phyloP scores from a whole-genome alignment of 2,113 vertebrate species.

The Phainopepla nitens region DNA sequence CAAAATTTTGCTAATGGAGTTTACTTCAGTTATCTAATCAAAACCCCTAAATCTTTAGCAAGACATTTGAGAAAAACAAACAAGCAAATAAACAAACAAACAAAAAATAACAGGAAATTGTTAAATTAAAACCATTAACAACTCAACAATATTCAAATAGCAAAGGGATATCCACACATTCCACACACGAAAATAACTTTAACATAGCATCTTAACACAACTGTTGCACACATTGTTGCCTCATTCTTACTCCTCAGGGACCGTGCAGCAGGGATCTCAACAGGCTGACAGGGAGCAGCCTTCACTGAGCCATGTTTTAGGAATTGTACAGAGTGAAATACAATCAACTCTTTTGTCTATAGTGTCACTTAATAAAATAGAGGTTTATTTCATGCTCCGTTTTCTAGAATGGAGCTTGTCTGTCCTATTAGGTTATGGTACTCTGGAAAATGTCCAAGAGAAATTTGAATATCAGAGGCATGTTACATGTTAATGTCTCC shows the following conservation, averaged over 20 bases:
- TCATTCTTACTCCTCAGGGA: not conserved
- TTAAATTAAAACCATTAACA: not conserved
- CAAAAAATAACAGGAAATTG: not conserved
- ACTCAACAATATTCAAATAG: not conserved
- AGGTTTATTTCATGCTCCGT: not conserved
- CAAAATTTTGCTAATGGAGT: not conserved
- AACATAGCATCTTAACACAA: not conserved
- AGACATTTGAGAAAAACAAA: not conserved
- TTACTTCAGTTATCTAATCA: not conserved
- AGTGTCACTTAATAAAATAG: not conserved
- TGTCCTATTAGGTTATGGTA: not conserved
- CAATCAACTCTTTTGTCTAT: not conserved
- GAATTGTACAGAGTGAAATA: not conserved
- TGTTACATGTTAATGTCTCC: not conserved
- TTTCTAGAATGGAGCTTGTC: not conserved
- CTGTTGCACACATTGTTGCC: not conserved
- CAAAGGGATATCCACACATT: not conserved
- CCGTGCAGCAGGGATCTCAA: not conserved
- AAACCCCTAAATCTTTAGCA: not conserved
- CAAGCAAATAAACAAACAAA: not conserved
- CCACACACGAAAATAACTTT: not conserved
- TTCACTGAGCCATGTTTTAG: not conserved
- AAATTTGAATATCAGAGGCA: not conserved
- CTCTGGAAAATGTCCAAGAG: slow-evolving; percentile 5
- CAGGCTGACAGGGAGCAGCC: not conserved